Evolutionary conservation across 2,113 vertebrate species (phyloP).

Genomic region (Myodes glareolus): DNA sequence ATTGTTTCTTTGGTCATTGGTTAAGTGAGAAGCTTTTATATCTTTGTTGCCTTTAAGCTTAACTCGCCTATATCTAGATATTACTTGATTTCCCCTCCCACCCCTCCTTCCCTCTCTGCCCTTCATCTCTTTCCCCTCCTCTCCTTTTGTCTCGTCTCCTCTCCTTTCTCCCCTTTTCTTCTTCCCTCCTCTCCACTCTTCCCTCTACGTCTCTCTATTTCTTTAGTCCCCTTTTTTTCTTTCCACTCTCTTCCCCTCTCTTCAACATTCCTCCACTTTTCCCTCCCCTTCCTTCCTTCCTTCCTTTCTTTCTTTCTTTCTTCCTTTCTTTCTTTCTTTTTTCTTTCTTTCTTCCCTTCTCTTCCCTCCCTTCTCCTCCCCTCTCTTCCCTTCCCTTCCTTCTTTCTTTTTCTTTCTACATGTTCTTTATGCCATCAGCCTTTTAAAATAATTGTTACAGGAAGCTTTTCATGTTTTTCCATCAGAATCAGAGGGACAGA

Average conservation of each 20-base stretch:
- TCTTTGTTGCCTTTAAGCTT: constrained; percentile 21
- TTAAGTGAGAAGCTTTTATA: constrained; percentile 4
- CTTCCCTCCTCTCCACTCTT: neutral
- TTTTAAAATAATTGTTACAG: constrained; percentile 28
- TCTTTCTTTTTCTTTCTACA: neutral
- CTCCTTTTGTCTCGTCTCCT: too few species aligned
- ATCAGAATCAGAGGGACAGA: neutral
- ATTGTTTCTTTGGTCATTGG: constrained; percentile 30
- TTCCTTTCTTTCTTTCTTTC: neutral
- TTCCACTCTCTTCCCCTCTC: neutral
- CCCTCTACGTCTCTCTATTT: neutral
- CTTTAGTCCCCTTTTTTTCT: neutral
- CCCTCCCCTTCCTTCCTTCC: too few species aligned
- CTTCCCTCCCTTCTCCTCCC: too few species aligned
- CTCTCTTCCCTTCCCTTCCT: too few species aligned
- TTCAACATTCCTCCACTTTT: neutral
- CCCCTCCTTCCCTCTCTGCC: neutral
- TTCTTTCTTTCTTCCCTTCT: too few species aligned
- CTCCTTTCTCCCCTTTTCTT: neutral
- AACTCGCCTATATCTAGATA: neutral
- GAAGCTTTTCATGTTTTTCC: constrained; percentile 17
- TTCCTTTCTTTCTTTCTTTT: too few species aligned
- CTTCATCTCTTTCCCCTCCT: neutral
- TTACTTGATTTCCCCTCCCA: neutral
- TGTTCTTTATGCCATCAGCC: neutral